Evolutionary conservation across 1,140 invertebrate species (phyloP).

Genomic region (Pygmarrhopalites habei): DNA sequence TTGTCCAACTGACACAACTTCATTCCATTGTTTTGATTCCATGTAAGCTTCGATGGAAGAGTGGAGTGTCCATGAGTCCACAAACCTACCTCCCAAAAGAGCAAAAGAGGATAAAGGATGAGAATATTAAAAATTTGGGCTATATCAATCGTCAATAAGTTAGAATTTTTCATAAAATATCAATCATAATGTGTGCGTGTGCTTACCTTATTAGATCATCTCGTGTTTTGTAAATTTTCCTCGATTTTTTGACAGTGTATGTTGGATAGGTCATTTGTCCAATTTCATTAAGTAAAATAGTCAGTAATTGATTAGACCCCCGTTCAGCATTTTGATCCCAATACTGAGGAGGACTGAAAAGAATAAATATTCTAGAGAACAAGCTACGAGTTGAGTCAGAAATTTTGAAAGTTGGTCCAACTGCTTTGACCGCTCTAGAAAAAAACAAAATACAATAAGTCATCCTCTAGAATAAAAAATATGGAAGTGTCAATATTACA

Average conservation of each 20-base stretch:
- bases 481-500: too few relatives aligned
- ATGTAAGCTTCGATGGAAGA: conserved; percentile 40
- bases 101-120: too few relatives aligned
- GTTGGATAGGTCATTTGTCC: conserved; percentile 48
- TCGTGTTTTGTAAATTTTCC: conserved; percentile 44
- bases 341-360: conserved; percentile 45
- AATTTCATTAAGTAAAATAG: conserved; percentile 48
- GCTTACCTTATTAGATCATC: conserved; percentile 44
- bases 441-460: conserved; percentile 16
- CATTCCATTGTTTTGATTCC: conserved; percentile 42
- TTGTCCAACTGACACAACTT: conserved; percentile 38
- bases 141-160: conserved; percentile 11
- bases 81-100: conserved; percentile 36
- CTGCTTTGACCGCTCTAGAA: conserved; percentile 39
- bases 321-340: conserved; percentile 46
- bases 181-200: too few relatives aligned
- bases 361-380: conserved; percentile 47
- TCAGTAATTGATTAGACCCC: conserved; percentile 45
- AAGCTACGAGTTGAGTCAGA: conserved; percentile 41
- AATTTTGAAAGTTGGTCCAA: conserved; percentile 45
- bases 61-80: conserved; percentile 41
- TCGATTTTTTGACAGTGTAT: conserved; percentile 45
- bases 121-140: background rate
- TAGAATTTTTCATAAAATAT: conserved; percentile 4
- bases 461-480: too few relatives aligned